phyloP scores from a whole-genome alignment of 2,888 invertebrate genomes.

The Falcaria lacertinaria region DNA sequence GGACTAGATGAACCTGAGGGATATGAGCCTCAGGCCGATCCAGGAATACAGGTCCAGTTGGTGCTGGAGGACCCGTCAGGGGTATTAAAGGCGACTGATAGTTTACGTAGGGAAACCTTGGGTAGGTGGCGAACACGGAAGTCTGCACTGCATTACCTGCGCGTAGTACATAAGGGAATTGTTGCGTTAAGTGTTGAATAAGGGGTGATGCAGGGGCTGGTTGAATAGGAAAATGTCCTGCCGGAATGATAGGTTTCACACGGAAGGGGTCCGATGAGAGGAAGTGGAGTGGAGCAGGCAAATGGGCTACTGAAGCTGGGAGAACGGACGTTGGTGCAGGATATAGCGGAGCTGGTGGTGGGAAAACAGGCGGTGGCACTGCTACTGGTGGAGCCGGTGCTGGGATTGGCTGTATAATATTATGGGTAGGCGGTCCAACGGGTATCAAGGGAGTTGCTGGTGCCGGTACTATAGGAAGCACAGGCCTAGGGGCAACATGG shows the following conservation, averaged over 20 bases:
- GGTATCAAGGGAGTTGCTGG: conserved; percentile 40
- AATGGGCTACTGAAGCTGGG: conserved; percentile 30
- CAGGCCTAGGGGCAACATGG: conserved; percentile 55
- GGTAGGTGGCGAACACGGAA: conserved; percentile 67
- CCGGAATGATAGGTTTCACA: conserved; percentile 40
- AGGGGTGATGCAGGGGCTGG: conserved; percentile 38
- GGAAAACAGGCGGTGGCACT: conserved; percentile 26
- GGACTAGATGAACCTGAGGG: conserved; percentile 42
- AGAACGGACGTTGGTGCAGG: conserved; percentile 11
- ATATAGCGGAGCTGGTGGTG: conserved; percentile 21
- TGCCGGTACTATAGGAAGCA: conserved; percentile 45
- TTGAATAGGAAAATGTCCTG: conserved; percentile 33
- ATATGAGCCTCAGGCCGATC: conserved; percentile 40
- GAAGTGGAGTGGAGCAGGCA: conserved; percentile 39
- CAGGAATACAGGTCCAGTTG: conserved; percentile 34
- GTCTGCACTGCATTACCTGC: conserved; percentile 69
- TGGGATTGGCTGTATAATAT: conserved; percentile 47
- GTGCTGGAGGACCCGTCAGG: conserved; percentile 24
- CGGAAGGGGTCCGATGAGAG: conserved; percentile 41
- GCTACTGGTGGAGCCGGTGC: conserved; percentile 39
- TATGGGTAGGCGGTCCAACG: conserved; percentile 37
- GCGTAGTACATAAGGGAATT: conserved; percentile 57
- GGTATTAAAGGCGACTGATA: conserved; percentile 48
- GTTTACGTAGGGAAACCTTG: conserved; percentile 60
- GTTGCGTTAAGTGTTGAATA: conserved; percentile 37